Conservation (phyloP, 1,140 invertebrate species). For the Drosophila grimshawi region DNA sequence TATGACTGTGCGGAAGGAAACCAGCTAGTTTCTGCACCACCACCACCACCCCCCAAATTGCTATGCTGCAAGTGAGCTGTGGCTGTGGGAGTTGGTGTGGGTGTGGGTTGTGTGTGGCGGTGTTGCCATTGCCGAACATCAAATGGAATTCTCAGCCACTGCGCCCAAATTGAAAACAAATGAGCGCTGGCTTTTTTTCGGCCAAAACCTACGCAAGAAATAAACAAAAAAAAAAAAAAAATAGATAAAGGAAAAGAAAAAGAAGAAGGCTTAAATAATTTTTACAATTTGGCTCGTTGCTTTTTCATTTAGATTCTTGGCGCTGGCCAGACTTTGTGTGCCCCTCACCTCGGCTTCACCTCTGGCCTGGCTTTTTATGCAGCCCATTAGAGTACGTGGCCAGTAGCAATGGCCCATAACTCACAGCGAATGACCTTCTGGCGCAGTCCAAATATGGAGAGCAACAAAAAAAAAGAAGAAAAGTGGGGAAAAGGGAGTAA, state of each 20-base stretch:
- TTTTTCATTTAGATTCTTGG: constrained; percentile 50
- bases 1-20: constrained; percentile 72
- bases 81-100: constrained; percentile 3
- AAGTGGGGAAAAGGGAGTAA: neutral
- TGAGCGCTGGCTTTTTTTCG: constrained; percentile 59
- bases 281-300: constrained; percentile 49
- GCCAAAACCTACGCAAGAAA: neutral
- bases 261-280: constrained; percentile 34
- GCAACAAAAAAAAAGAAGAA: constrained; percentile 3
- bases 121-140: constrained; percentile 50
- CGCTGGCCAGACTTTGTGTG: constrained; percentile 11
- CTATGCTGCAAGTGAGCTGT: constrained; percentile 2
- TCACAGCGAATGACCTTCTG: constrained; percentile 77
- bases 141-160: constrained; percentile 58
- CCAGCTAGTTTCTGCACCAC: constrained; percentile 31
- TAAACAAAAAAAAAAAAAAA: neutral
- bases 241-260: neutral
- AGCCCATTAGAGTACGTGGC: constrained; percentile 65
- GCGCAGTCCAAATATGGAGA: constrained; percentile 33
- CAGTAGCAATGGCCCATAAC: constrained; percentile 65
- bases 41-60: too few relatives aligned
- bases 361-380: constrained; percentile 22
- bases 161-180: constrained; percentile 80
- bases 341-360: neutral
- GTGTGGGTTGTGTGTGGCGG: neutral